A percentile compares a stretch with the other conserved stretches of the same genome.
Evolutionary conservation across 2,888 invertebrate species (phyloP).

Genomic region (Ophraella communa): DNA sequence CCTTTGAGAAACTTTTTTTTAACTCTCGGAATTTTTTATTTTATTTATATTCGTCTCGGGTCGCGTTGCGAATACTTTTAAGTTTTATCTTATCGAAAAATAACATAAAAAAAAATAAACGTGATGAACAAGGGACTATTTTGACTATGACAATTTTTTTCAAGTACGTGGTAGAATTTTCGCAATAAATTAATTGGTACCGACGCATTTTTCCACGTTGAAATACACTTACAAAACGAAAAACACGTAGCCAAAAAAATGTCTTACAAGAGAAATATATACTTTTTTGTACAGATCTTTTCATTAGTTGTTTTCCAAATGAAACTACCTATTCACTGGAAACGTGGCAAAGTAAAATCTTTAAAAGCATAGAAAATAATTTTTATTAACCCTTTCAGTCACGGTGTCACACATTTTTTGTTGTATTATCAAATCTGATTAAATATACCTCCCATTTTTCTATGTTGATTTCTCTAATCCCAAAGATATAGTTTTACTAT

Average conservation of each 20-base stretch:
- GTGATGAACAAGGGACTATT: background rate
- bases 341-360: no score
- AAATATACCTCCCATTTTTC: no score
- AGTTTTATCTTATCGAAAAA: slow-evolving; percentile 6
- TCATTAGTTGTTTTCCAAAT: no score
- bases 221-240: background rate
- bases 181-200: background rate
- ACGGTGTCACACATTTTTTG: no score
- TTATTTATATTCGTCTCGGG: background rate
- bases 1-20: slow-evolving; percentile 17
- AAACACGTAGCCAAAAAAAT: background rate
- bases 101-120: background rate
- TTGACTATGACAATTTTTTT: background rate
- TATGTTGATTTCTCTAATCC: no score
- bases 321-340: no score
- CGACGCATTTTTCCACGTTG: background rate
- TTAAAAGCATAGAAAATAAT: no score
- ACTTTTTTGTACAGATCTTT: no score
- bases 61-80: slow-evolving; percentile 9
- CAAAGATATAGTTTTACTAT: no score
- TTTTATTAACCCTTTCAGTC: no score
- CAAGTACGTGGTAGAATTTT: background rate
- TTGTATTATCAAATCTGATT: no score
- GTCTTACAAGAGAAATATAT: no score
- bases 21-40: slow-evolving; percentile 1